Base-by-base conservation (phyloP, 53 echinoderm and acorn worm genomes). In the Temnopleurus reevesii region DNA sequence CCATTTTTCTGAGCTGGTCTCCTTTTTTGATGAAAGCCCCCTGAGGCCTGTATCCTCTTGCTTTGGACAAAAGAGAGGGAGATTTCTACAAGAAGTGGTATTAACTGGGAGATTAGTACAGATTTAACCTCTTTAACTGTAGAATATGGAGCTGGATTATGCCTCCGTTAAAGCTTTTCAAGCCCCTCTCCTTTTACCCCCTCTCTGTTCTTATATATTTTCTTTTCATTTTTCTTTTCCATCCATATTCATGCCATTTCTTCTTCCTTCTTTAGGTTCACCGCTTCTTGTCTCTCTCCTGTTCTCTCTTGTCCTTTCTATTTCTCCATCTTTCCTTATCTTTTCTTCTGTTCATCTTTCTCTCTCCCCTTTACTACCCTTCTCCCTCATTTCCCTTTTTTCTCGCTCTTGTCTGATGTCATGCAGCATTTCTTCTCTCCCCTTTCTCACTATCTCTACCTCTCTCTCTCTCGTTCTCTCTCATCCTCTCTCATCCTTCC, bases 61-160 rank as follows among this genome's bases (percentile, higher is more conserved):
- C 36, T 38, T 76, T 24, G 79, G 79, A 59, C 85, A 55, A 82
- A 54, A 35, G 56, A 13, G 23, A 8, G 36, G n/a, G n/a, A 4
- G 81, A 26, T 82, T 23, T 47, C 47, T 7, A 49, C 10, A 35
- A 87, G 85, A 19, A 33, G 31, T 65, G 87, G 35, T 29, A 64
- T 87, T 87, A 87, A 24, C 30, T 46, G 29, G 44, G 53, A 45
- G 87, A 87, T 87, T 87, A 51, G 87, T 46, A n/a, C 87, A 87
- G 87, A 87, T 87, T 87, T 66, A 65, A 87, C 46, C 66, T 64
- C 41, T 66, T 87, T 46, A 47, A 51, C 87, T 49, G 26, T 66
- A 30, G 30, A 65, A 47, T 34, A 64, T 19, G 28, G 36, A 15
- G 6, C 30, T 51, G 29, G 82, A 82, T 82, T 77, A 82, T 2